phyloP scores from a whole-genome alignment of 2,888 invertebrate genomes.

The Philereme transversata region DNA sequence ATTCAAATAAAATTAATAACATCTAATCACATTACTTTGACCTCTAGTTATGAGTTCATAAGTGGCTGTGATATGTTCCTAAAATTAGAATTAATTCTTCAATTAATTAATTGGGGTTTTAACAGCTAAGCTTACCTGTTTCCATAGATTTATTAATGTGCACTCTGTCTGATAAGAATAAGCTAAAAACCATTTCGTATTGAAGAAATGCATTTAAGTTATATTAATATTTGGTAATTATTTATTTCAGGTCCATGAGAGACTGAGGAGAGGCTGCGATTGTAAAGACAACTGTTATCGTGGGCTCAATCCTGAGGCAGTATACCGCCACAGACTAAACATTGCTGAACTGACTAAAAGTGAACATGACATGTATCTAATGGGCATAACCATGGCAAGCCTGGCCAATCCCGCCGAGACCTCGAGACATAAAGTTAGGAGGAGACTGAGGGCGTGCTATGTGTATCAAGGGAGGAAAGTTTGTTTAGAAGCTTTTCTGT shows the following conservation, averaged over 20 bases:
- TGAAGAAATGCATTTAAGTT: too few relatives aligned
- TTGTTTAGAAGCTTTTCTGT: conserved; percentile 90
- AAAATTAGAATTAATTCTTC: too few relatives aligned
- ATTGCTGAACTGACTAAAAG: conserved; percentile 92
- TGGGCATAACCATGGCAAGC: conserved; percentile 94
- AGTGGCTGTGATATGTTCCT: too few relatives aligned
- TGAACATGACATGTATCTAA: conserved; percentile 93
- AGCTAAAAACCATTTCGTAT: too few relatives aligned
- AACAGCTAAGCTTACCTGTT: too few relatives aligned
- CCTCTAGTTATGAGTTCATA: too few relatives aligned
- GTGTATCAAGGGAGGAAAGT: conserved; percentile 91
- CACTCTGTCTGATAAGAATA: too few relatives aligned
- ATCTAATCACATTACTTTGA: too few relatives aligned
- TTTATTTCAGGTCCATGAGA: conserved; percentile 85
- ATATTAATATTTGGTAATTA: neutral
- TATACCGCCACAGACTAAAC: conserved; percentile 89
- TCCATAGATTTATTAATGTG: too few relatives aligned
- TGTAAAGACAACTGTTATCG: conserved; percentile 91
- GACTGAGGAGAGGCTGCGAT: conserved; percentile 89
- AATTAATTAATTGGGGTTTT: too few relatives aligned
- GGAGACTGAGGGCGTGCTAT: conserved; percentile 89
- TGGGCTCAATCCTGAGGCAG: conserved; percentile 89
- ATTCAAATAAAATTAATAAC: too few relatives aligned
- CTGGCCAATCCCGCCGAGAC: conserved; percentile 89
- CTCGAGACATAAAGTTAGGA: conserved; percentile 88